Base-by-base conservation (phyloP, 2,888 invertebrate species). In the Troides helena region DNA sequence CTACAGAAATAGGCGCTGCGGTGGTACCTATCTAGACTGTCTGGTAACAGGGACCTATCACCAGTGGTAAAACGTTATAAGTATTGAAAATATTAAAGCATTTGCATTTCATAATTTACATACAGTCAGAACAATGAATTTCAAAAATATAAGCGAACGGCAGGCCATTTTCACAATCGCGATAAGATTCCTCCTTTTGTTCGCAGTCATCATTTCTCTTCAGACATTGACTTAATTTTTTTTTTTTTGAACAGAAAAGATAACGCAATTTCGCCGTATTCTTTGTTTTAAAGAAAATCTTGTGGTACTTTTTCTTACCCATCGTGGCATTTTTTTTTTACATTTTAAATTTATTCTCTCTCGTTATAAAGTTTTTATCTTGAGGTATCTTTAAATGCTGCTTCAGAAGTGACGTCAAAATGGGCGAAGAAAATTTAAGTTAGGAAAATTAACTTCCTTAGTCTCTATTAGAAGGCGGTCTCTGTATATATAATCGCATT, bases 161-260 rank as follows among this genome's bases (percentile, higher is more conserved):
- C 17, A 14, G 25, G 56, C 56, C 21, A 39, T 65, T 53, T 53
- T 0, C n/a, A 53, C 43, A 25, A 59, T 59, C 65, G 25, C 53
- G 67, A 67, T 67, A 67, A 67, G 53, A 39, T 67, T 61, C 62
- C 61, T 66, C 36, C 21, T 21, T 46, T 60, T 60, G 25, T 66
- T 50, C 50, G 21, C 18, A 30, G 60, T 53, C 60, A 66, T 67
- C 66, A 66, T 66, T 66, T 50, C 60, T 60, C 50, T 60, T 30
- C 21, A 66, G 66, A 56, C 56, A 18, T 67, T n/a, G 67, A 18
- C 67, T 36, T 39, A 43, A 56, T n/a, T 30, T 50, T 62, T 21
- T 21, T 21, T 21, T 67, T 46, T 58, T 62, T 56, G 46, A 25
- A 18, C 30, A 30, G 46, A 67, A 67, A 6, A 62, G 58, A 62